Percentiles rank a stretch among this genome's conserved stretches.
Conservation (phyloP, 2,113 vertebrate genomes). For the Zosterops hypoxanthus region DNA sequence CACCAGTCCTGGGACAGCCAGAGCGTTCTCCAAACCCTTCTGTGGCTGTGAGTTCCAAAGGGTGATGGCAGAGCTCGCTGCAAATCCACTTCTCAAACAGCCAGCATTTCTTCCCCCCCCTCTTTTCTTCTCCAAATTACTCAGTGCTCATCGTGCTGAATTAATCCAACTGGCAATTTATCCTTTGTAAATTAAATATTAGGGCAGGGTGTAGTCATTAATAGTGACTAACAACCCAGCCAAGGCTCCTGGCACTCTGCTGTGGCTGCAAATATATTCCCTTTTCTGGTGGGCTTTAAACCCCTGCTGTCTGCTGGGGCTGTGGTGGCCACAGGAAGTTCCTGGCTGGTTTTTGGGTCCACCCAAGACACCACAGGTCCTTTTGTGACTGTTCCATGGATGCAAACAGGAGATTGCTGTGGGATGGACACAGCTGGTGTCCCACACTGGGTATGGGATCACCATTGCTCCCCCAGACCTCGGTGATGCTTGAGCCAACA, state of each 20-base stretch:
- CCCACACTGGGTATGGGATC: accelerated
- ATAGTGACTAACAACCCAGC: neutral
- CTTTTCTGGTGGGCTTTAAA: neutral
- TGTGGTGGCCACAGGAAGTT: neutral
- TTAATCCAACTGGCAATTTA: slow-evolving; percentile 27
- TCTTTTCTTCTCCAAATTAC: neutral
- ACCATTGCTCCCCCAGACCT: neutral
- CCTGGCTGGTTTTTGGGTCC: neutral
- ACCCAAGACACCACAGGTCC: neutral
- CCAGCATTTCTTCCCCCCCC: accelerated
- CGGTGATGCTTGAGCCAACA: accelerated
- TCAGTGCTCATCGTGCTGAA: neutral
- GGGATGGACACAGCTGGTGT: neutral
- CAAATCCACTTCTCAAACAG: neutral
- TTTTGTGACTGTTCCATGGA: neutral
- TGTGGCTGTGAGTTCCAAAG: accelerated
- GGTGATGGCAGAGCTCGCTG: neutral
- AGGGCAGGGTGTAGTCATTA: slow-evolving; percentile 9
- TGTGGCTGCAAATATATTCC: neutral
- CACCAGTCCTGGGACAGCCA: accelerated
- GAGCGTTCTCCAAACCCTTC: accelerated
- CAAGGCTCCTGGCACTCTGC: neutral
- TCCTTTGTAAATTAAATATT: slow-evolving; percentile 37
- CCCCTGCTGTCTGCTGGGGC: accelerated
- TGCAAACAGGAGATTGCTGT: neutral